Conservation (phyloP, 2,888 invertebrate species). For the Salticus scenicus region DNA sequence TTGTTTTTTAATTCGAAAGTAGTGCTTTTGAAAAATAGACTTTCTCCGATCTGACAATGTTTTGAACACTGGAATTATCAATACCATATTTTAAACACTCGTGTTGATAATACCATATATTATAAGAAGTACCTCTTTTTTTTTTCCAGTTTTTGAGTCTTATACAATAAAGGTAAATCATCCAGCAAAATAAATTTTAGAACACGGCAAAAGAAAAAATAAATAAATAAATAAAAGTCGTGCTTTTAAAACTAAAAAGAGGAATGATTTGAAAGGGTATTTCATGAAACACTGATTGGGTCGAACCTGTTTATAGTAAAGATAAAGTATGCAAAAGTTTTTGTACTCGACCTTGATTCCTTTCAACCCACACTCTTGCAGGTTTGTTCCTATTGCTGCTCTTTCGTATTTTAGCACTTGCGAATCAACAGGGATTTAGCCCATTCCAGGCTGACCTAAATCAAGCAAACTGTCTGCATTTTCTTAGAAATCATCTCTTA, state of each 20-base stretch:
- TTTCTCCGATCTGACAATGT: too few relatives aligned
- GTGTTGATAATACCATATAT: too few relatives aligned
- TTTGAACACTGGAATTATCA: too few relatives aligned
- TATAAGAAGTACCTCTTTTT: too few relatives aligned
- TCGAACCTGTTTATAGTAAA: slow-evolving; percentile 57
- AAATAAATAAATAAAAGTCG: neutral
- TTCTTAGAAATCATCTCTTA: slow-evolving; percentile 8
- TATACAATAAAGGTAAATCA: too few relatives aligned
- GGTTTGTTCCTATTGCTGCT: slow-evolving; percentile 31
- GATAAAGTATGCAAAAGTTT: slow-evolving; percentile 7
- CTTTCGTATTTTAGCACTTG: slow-evolving; percentile 45
- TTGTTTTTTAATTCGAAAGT: too few relatives aligned
- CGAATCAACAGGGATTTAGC: slow-evolving; percentile 41
- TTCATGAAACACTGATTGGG: slow-evolving; percentile 33
- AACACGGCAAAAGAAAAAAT: slow-evolving; percentile 23
- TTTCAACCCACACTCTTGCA: slow-evolving; percentile 34
- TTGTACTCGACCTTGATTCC: slow-evolving; percentile 60
- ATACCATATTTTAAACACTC: too few relatives aligned
- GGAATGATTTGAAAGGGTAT: slow-evolving; percentile 12
- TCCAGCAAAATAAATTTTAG: too few relatives aligned
- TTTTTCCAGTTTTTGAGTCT: neutral
- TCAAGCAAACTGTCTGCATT: slow-evolving; percentile 5
- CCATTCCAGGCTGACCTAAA: slow-evolving; percentile 40
- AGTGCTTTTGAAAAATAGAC: too few relatives aligned
- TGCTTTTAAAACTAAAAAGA: neutral